Evolutionary conservation across 1,140 invertebrate genomes (phyloP).

Genomic region (Proctacanthus coquilletti): DNA sequence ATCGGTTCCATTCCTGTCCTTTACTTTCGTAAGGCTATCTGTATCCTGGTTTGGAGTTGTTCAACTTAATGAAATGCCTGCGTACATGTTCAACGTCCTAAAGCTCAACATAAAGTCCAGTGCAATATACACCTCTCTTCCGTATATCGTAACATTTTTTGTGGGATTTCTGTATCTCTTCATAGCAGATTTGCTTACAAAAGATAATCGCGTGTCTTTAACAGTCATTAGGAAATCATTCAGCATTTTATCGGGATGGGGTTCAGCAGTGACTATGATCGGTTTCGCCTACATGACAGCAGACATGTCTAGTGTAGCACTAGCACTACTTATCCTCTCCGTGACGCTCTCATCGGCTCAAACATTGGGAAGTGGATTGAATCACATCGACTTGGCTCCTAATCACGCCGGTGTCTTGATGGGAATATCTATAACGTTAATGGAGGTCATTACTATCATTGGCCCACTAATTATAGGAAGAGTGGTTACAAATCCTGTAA

Average conservation of each 20-base stretch:
- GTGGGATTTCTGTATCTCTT: conserved; percentile 44
- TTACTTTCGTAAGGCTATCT: conserved; percentile 44
- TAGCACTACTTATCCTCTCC: conserved; percentile 41
- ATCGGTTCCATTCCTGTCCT: conserved; percentile 63
- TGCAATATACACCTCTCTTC: conserved; percentile 52
- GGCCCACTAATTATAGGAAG: no score
- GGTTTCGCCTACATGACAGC: conserved; percentile 36
- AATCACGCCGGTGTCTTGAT: conserved; percentile 49
- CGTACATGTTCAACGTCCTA: conserved; percentile 66
- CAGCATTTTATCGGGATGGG: conserved; percentile 39
- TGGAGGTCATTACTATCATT: no score
- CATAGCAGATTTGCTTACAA: conserved; percentile 40
- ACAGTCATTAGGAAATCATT: conserved; percentile 40
- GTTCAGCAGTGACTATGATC: conserved; percentile 39
- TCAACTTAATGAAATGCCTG: conserved; percentile 81
- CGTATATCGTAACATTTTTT: conserved; percentile 54
- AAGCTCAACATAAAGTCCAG: conserved; percentile 53
- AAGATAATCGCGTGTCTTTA: conserved; percentile 33
- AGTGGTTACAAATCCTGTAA: no score
- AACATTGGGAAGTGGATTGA: conserved; percentile 45
- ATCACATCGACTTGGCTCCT: conserved; percentile 52
- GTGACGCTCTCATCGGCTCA: conserved; percentile 56
- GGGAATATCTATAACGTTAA: conserved; percentile 50
- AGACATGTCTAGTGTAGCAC: conserved; percentile 32
- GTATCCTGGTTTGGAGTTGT: conserved; percentile 81